phyloP scores from a whole-genome alignment of 2,888 invertebrate species.

The Troilus luridus region DNA sequence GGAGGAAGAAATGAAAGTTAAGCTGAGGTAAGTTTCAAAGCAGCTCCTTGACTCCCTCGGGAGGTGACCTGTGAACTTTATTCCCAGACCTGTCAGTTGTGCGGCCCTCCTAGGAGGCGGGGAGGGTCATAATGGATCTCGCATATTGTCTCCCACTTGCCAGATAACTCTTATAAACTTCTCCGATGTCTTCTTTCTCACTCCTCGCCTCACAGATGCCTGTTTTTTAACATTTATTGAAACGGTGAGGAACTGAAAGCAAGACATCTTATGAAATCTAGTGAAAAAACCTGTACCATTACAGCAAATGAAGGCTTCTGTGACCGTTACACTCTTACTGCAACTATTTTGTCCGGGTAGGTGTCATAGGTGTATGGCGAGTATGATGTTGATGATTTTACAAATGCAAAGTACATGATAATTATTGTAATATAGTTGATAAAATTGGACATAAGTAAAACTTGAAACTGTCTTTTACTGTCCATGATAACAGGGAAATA shows the following conservation, averaged over 20 bases:
- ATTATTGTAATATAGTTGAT: too few relatives aligned
- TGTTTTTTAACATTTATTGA: neutral
- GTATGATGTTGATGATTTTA: too few relatives aligned
- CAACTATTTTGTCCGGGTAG: too few relatives aligned
- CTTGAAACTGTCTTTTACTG: too few relatives aligned
- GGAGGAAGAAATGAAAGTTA: conserved; percentile 37
- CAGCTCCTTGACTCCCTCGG: neutral
- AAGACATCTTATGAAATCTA: neutral
- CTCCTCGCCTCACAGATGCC: neutral
- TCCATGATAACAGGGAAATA: too few relatives aligned
- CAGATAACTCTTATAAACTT: conserved; percentile 37
- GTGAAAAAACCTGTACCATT: too few relatives aligned
- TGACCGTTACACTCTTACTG: too few relatives aligned
- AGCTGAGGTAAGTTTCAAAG: conserved; percentile 21
- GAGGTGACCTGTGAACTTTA: conserved; percentile 43
- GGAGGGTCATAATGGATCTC: conserved; percentile 19
- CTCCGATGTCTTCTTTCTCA: neutral
- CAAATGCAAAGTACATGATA: too few relatives aligned
- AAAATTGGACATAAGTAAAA: too few relatives aligned
- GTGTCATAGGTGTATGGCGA: too few relatives aligned
- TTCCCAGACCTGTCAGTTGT: conserved; percentile 43
- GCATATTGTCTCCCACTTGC: conserved; percentile 45
- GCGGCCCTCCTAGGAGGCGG: neutral
- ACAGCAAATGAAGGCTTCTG: too few relatives aligned
- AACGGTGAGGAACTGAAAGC: neutral